Evolutionary conservation across 2,797 vertebrate species (phyloP), one percentile per base, ranked within the genome.

Genomic region (Intellagama lesueurii): DNA sequence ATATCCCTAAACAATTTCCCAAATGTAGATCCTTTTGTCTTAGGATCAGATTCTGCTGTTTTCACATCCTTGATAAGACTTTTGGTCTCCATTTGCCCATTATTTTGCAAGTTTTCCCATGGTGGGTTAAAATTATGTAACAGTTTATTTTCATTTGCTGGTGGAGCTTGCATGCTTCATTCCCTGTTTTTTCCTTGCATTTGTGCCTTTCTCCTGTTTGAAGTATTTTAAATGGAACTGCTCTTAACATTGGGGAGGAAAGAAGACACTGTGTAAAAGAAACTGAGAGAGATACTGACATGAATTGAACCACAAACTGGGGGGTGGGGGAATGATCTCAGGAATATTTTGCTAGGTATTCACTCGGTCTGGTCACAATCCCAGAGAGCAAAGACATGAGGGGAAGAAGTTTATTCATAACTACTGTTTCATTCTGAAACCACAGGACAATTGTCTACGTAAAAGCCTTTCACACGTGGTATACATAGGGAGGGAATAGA

Each of bases 401-500:
- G n/a, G 89, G 80, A 32, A 66, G 80, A 90, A 92, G 81, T 92
- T 94, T 86, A 35, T 26, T 83, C 70, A 76, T 60, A 79, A 86
- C 87, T 83, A 87, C 88, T 94, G 64, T 87, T 87, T 93, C 87
- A 94, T 52, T 6, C 88, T 93, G 83, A 22, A 91, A 49, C 66
- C 87, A 77, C 85, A 93, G 90, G 76, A 93, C 90, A 92, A 88
- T 81, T 11, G 69, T 77, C 64, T 0, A 4, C 92, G 84, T 91
- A 89, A 94, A 85, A 89, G 4, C 44, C 73, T 78, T 92, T 94
- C 92, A 85, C 72, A 68, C 81, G 66, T 83, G 75, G 68, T 92
- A 93, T 90, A 94, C 76, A 93, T 85, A 94, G 92, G 83, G 30
- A 87, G 56, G 73, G 72, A 92, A 93, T 90, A 90, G 92, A 87